phyloP scores from a whole-genome alignment of 2,797 vertebrate genomes.

The Falco concolor region DNA sequence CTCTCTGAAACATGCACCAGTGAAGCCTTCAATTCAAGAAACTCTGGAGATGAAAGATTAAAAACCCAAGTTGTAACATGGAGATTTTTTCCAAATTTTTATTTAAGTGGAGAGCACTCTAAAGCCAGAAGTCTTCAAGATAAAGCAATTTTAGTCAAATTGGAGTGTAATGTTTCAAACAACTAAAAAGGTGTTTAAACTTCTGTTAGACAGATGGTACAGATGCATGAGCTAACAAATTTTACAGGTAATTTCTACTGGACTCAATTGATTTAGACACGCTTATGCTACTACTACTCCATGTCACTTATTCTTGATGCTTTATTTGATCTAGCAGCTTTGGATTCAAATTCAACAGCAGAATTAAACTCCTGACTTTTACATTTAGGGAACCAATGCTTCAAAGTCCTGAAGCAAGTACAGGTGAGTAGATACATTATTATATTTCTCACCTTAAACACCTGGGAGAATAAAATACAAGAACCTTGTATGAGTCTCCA shows the following conservation, averaged over 20 bases:
- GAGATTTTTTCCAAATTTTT: background rate
- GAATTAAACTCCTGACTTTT: background rate
- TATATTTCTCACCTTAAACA: background rate
- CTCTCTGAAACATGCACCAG: rapidly evolving
- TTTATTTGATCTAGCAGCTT: background rate
- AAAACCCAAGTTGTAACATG: background rate
- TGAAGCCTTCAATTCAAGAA: background rate
- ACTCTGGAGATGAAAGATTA: background rate
- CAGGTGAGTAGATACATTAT: background rate
- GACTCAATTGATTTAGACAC: background rate
- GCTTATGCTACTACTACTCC: background rate
- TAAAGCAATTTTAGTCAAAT: background rate
- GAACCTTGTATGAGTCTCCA: background rate
- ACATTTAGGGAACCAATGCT: background rate
- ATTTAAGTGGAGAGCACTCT: background rate
- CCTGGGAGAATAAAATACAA: background rate
- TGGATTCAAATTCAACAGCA: background rate
- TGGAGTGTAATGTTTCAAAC: background rate
- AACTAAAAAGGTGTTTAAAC: background rate
- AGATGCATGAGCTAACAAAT: background rate
- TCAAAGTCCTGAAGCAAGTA: background rate
- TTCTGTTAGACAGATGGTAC: background rate
- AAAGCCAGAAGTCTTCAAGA: background rate
- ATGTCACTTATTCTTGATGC: background rate
- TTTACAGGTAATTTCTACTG: background rate